phyloP scores from a whole-genome alignment of 2,888 invertebrate genomes.

The Adelognathus sp. region DNA sequence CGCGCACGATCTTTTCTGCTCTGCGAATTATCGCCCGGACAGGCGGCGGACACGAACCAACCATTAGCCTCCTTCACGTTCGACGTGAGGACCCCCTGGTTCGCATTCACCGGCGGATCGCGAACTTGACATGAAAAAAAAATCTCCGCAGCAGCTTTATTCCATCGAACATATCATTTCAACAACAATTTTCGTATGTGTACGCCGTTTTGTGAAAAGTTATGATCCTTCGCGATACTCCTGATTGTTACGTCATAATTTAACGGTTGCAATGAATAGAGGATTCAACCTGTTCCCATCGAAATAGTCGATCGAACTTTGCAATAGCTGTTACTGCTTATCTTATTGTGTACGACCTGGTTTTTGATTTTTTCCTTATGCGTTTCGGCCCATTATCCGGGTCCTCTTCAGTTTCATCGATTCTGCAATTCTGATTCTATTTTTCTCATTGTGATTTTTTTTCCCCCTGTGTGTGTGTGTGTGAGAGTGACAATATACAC shows the following conservation, averaged over 20 bases:
- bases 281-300: too few species aligned
- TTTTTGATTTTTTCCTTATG: too few species aligned
- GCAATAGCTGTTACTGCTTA: not conserved
- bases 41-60: conserved; percentile 58
- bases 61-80: conserved; percentile 59
- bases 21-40: conserved; percentile 57
- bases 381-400: too few species aligned
- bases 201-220: not conserved
- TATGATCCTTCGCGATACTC: not conserved
- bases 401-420: too few species aligned
- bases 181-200: not conserved
- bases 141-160: conserved; percentile 22
- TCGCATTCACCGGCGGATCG: conserved; percentile 52
- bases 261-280: too few species aligned
- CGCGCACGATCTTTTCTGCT: conserved; percentile 47
- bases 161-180: conserved; percentile 34
- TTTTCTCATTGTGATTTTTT: too few species aligned
- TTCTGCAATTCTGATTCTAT: too few species aligned
- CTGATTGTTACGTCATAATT: not conserved
- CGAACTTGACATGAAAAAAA: conserved; percentile 30
- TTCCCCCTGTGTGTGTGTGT: too few species aligned
- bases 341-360: not conserved
- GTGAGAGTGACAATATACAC: too few species aligned
- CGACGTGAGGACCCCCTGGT: conserved; percentile 55
- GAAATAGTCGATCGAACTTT: too few species aligned